Evolutionary conservation across 2,797 vertebrate species (phyloP).

Genomic region (Crocodylus rhombifer): DNA sequence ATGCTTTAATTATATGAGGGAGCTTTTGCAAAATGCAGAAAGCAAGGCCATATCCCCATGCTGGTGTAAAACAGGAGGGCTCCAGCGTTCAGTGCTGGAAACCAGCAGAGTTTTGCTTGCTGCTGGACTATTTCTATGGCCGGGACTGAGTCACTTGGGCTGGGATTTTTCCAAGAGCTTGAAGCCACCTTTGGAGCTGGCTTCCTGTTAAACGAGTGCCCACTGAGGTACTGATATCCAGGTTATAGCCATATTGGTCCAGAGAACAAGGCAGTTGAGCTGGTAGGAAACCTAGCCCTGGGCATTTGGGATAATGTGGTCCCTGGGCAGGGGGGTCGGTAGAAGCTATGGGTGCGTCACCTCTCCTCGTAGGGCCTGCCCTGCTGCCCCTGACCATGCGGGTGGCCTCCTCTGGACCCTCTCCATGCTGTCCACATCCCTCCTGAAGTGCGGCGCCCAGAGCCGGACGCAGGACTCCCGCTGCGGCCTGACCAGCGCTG

Average conservation of each 20-base stretch:
- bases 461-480: no score
- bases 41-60: background rate
- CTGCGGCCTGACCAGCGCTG: no score
- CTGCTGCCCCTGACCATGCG: no score
- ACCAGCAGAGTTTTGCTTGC: background rate
- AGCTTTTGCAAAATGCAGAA: background rate
- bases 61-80: background rate
- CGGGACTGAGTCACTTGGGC: background rate
- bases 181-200: background rate
- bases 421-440: no score
- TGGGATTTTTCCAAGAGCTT: background rate
- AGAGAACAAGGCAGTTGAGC: no score
- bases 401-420: no score
- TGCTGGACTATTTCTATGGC: background rate
- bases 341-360: background rate
- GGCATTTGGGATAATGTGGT: background rate
- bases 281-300: background rate
- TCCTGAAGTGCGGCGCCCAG: no score
- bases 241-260: no score
- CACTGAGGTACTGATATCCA: no score
- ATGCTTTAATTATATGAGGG: background rate
- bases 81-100: background rate
- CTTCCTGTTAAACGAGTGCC: fast-evolving
- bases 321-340: fast-evolving
- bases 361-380: no score